Base-by-base conservation (phyloP, 2,113 vertebrate species). In the Zosterops japonicus region DNA sequence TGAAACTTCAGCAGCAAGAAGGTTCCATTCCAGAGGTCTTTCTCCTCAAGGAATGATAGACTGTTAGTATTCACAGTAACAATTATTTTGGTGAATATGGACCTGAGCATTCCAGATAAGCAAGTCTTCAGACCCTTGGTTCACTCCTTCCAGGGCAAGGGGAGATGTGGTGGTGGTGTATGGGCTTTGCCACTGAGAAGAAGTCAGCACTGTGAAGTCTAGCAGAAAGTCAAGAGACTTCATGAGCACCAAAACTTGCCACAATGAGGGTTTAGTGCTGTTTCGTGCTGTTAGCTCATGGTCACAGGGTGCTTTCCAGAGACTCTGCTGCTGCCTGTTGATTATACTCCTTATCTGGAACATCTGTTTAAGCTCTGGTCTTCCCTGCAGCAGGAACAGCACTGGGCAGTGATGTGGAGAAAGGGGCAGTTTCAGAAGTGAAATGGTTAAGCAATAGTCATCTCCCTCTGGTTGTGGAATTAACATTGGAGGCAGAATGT, bases 261-360 rank as follows among this genome's bases (percentile, higher is more conserved):
- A 14, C 27, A 23, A 46, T 1, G 0, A 21, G 3, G 2, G 36
- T 61, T 63, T 35, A 14, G 12, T 59, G 35, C 17, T 67, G 2
- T 7, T 64, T 35, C 13, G 12, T 59, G 35, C 17, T 67, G 2
- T 7, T 64, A 8, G 11, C 21, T 87, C 42, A 3, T 21, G 35
- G 47, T 52, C 68, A 25, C 8, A 42, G 14, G 9, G 16, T 69
- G 25, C 61, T 76, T 50, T 42, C 57, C 18, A 60, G 35, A 36
- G 39, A 11, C 12, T 64, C 4, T 46, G 19, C 16, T 12, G 4
- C 35, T 87, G 12, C 57, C 64, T 63, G 7, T 60, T 64, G 31
- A 80, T 19, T 8, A 2, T 8, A 29, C 11, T 36, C n/a, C 35
- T 87, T 41, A 47, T 28, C 49, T 28, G 27, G 16, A 87, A 6